Base-by-base conservation (phyloP, 1,140 invertebrate species). In the Capitella teleta region DNA sequence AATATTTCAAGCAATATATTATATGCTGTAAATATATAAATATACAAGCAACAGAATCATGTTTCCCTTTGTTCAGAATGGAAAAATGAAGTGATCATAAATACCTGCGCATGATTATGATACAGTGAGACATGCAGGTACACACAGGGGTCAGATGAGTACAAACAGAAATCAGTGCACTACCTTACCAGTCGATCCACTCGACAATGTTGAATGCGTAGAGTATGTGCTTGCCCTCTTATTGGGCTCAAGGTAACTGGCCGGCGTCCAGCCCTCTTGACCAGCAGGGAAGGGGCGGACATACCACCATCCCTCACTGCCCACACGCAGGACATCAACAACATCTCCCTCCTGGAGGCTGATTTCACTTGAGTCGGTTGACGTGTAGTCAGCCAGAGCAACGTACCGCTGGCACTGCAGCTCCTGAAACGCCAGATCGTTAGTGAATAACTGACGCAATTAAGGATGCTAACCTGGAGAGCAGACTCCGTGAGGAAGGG, bases 221-320 rank as follows among this genome's bases (percentile, higher is more conserved):
- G 45, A 47, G 16, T 47, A 36, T 6, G 28, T 19, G 25, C 45
- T 47, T 16, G 19, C 36, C 19, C 28, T 26, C 42, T 47, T 49
- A 8, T 28, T 43, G 82, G 86, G 62, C 54, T 91, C 87, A 56
- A 94, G 75, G 70, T 91, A 94, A n/a, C 87, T 86, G 3, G 87
- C 86, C 25, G 89, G 90, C 32, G 87, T 87, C 90, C 90, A 95
- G 21, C 90, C 90, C 73, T 91, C 87, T 54, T 77, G 79, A 53
- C 77, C 79, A 5, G 61, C 62, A 5, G 83, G 81, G 59, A 85
- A 73, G 14, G 86, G 77, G 59, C 85, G 83, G 54, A 93, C 87
- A 77, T 87, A 92, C 89, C 89, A 94, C 91, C 91, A 95, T 38
- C 91, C 90, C 52, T 87, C 88, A 70, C 85, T 90, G 51, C 90